Conservation (phyloP, 2,888 invertebrate genomes). For the Andrena bicolor region DNA sequence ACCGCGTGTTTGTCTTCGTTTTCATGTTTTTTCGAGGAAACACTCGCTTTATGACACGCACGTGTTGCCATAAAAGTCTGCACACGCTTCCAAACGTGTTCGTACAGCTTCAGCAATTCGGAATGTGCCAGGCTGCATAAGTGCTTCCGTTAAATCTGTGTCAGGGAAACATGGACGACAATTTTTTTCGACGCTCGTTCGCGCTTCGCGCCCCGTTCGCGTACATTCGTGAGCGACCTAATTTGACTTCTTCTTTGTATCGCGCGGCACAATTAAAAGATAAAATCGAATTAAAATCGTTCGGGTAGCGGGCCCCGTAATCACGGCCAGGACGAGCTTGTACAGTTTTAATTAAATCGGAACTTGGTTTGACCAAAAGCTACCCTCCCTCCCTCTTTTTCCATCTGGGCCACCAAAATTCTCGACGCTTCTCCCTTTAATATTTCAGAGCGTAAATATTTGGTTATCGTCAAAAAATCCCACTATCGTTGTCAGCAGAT, state of each 20-base stretch:
- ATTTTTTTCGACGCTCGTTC: slow-evolving; percentile 31
- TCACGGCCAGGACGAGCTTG: not conserved
- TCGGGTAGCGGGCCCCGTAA: slow-evolving; percentile 13
- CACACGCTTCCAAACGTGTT: slow-evolving; percentile 26
- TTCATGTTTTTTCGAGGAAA: slow-evolving; percentile 58
- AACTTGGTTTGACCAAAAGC: slow-evolving; percentile 17
- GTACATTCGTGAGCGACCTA: not conserved
- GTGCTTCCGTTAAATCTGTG: slow-evolving; percentile 64
- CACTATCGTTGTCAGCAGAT: not conserved
- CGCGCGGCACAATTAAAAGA: slow-evolving; percentile 42
- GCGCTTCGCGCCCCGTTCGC: not conserved
- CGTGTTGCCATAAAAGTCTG: slow-evolving; percentile 63
- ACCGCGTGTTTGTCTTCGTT: slow-evolving; percentile 48
- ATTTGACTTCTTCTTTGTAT: slow-evolving; percentile 29
- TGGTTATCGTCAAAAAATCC: not conserved
- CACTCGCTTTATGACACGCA: slow-evolving; percentile 65
- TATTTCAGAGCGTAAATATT: not conserved
- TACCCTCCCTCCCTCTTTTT: not conserved
- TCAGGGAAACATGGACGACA: slow-evolving; percentile 44
- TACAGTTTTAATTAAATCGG: slow-evolving; percentile 39
- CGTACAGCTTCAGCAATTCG: slow-evolving; percentile 36
- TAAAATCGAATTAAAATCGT: slow-evolving; percentile 51
- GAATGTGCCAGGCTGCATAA: slow-evolving; percentile 56
- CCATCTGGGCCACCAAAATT: not conserved
- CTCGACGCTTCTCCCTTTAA: not conserved